Evolutionary conservation across 2,797 vertebrate species (phyloP), one percentile per base, ranked within the genome.

Genomic region (Typhlichthys eigenmanni): DNA sequence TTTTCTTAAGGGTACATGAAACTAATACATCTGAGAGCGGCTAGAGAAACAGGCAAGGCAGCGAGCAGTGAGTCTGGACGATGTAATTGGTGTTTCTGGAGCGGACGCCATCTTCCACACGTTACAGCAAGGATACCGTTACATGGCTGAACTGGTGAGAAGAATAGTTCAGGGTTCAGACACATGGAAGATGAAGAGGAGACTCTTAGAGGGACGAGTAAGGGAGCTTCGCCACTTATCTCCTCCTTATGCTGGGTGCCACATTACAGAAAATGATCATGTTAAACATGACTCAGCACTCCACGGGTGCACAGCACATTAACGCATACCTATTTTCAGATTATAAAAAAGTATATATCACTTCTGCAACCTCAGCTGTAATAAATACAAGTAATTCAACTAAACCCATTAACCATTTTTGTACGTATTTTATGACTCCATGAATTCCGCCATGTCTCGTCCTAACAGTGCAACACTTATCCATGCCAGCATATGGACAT

Each of bases 1-100:
- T 94, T 29, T 95, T 93, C 92, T 92, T 92, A 89, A 92, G 91
- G 93, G 91, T 91, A 91, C 90, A 93, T 94, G 87, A 92, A 92
- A 90, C 84, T 89, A 91, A 94, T 95, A 96, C 95, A 95, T 95
- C 91, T 93, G 82, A 91, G 71, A 79, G 85, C 85, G 80, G 87
- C 87, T 82, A 81, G 83, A 78, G 78, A 86, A 76, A 71, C 75
- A 58, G 64, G 68, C 53, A 10, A 3, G 46, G 24, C 64, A 49
- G 78, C 51, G 81, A 69, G 86, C 76, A 79, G 67, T n/a, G 50
- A 85, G 78, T 72, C 53, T 74, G 38, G 78, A 54, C 58, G 68
- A 71, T 75, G 83, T 83, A 87, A 88, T 88, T 85, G 87, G 79
- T 88, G 83, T 88, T 85, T 76, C 73, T 80, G 78, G 69, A 76